phyloP scores from a whole-genome alignment of 2,888 invertebrate genomes.

The Adela reaumurella region DNA sequence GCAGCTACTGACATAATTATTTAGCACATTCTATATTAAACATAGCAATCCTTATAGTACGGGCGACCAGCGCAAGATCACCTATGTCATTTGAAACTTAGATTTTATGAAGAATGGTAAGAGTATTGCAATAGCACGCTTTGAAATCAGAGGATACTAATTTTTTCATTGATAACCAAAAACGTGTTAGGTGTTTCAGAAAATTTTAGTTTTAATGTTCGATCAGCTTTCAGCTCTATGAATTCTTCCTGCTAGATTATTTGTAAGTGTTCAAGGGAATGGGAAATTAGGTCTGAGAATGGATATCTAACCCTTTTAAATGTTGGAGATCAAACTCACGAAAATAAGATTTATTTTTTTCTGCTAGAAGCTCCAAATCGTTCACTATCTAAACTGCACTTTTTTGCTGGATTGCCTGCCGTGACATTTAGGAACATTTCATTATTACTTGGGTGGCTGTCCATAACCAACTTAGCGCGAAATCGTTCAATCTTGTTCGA shows the following conservation, averaged over 20 bases:
- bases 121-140: no score
- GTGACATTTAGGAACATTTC: constrained; percentile 13
- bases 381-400: constrained; percentile 10
- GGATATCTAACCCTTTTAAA: constrained; percentile 9
- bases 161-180: constrained; percentile 8
- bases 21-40: no score
- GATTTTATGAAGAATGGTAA: no score
- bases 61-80: no score
- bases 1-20: no score
- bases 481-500: constrained; percentile 9
- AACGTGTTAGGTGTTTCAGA: constrained; percentile 7
- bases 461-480: constrained; percentile 12
- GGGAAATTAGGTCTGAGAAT: constrained; percentile 8
- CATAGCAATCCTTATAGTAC: no score
- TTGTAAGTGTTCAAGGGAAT: constrained; percentile 8
- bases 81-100: no score
- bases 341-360: constrained; percentile 6
- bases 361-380: constrained; percentile 6
- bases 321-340: constrained; percentile 5
- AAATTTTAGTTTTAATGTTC: constrained; percentile 10
- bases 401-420: constrained; percentile 12
- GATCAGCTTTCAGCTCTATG: constrained; percentile 7
- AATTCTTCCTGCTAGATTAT: constrained; percentile 10
- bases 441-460: constrained; percentile 13
- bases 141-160: constrained; percentile 3